Base-by-base conservation (phyloP, 2,888 invertebrate species). In the Deilephila elpenor region DNA sequence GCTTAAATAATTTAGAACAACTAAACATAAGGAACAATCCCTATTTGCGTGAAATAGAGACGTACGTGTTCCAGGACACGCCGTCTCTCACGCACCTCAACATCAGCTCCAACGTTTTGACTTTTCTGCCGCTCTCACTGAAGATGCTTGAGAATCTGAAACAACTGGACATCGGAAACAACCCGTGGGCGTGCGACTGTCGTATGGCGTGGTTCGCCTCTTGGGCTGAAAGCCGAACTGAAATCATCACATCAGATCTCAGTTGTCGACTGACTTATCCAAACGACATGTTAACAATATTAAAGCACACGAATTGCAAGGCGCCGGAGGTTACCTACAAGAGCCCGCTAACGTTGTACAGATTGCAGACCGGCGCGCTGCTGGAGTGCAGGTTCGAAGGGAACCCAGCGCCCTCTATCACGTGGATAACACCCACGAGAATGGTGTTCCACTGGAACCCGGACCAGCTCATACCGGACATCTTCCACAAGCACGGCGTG, bases 171-270 rank as follows among this genome's bases (percentile, higher is more conserved):
- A 95, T 98, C 78, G 94, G 96, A 56, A 96, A 96, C 74, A 98
- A 98, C 88, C 96, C 96, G 44, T 98, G 97, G 97, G 96, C 96
- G 25, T 98, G 98, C 92, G 98, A 98, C 89, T 98, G 98, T 84
- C 96, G 97, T 71, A 97, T 98, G 96, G 96, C 96, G 78, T 98
- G 98, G 98, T 96, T 98, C 79, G 90, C 86, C 29, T 81, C 80
- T 70, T 94, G 94, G 94, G 95, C 96, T 14, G 95, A 96, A 73
- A 91, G 88, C 77, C 91, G 94, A 71, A 92, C 91, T 77, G 90
- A 94, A 62, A 92, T 91, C 32, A 91, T 94, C 73, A 95, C 95
- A 78, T 96, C 96, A 0, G 96, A 96, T 32, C 88, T 97, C 71
- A 96, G 95, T 78, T 97, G 97, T 84, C 95, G 95, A 29, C 91